Evolutionary conservation across 2,113 vertebrate species (phyloP), one percentile per base, ranked within the genome.

Genomic region (Poeciliopsis retropinna): DNA sequence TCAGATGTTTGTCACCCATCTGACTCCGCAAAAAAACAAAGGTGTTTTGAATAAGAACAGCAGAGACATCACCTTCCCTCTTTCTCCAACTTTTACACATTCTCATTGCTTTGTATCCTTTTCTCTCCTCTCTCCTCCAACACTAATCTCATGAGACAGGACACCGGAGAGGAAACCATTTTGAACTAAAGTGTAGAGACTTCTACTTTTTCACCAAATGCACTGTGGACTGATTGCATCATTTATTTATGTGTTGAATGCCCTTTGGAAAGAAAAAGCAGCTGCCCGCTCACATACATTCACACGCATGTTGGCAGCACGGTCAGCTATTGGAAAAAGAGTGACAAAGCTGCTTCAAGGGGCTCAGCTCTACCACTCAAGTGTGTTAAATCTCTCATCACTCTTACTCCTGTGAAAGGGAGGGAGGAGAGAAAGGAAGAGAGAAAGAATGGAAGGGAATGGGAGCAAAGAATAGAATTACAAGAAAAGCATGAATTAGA

Each of bases 201-300:
- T 60, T 80, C 67, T 47, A 63, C 74, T 88, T 89, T 83, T 75
- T 69, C 71, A 77, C 70, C 69, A 89, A 91, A 91, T 84, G 87
- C 76, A 86, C 89, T 79, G 87, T 83, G 75, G 82, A 89, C 80
- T 47, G 73, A 90, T 89, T 80, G 67, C 78, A 89, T 93, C 34
- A 90, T 89, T 91, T 90, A 92, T 92, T 92, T 89, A 91, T 88
- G 78, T 64, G 63, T 19, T 10, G 73, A 72, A 76, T 81, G 85
- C 82, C 87, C 69, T 64, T 47, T 10, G 25, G 72, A 80, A 78
- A 60, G 60, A 32, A 66, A 32, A 65, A 73, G 51, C 17, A 37
- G 9, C 60, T 13, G 51, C 51, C 27, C 29, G 15, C 63, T 54
- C 14, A n/a, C 67, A 57, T 62, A 61, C 62, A 30, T 60, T 69